phyloP scores from a whole-genome alignment of 2,888 invertebrate genomes.

The Stenchaetothrips biformis region DNA sequence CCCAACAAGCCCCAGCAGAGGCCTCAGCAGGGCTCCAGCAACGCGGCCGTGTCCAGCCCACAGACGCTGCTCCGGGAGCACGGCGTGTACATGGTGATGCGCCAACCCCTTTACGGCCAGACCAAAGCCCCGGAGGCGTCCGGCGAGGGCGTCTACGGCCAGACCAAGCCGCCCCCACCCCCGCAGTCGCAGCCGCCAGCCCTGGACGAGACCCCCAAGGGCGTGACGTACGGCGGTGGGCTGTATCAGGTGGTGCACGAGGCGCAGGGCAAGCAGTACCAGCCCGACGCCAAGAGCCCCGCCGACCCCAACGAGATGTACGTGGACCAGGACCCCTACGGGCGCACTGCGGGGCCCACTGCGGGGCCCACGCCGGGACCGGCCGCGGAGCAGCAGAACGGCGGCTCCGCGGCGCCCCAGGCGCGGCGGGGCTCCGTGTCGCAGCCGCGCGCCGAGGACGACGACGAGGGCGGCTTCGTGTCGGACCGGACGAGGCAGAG shows the following conservation, averaged over 20 bases:
- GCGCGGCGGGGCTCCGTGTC: background rate
- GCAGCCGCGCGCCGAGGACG: constrained; percentile 18
- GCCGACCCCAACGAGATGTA: constrained; percentile 11
- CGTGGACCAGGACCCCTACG: constrained; percentile 14
- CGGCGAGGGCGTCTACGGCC: background rate
- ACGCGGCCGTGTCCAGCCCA: constrained; percentile 37
- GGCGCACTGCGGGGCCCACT: background rate
- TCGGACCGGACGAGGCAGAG: constrained; percentile 24
- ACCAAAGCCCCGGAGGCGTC: constrained; percentile 2
- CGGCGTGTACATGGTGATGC: constrained; percentile 39
- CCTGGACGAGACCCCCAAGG: background rate
- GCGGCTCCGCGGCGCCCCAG: constrained; percentile 19
- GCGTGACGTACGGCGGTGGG: background rate
- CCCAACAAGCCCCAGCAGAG: background rate
- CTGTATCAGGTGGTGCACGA: constrained; percentile 10
- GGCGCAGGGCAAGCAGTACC: background rate
- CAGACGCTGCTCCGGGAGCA: constrained; percentile 41
- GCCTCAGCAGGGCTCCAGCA: constrained; percentile 28
- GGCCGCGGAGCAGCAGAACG: background rate
- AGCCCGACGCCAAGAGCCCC: background rate
- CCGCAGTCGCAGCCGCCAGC: background rate
- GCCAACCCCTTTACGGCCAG: constrained; percentile 26
- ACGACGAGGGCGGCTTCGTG: constrained; percentile 4
- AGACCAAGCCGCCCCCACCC: constrained; percentile 6
- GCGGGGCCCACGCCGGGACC: constrained; percentile 25